phyloP scores from a whole-genome alignment of 92 coral and sea anemone genomes.

The Zoanthus gigantus region DNA sequence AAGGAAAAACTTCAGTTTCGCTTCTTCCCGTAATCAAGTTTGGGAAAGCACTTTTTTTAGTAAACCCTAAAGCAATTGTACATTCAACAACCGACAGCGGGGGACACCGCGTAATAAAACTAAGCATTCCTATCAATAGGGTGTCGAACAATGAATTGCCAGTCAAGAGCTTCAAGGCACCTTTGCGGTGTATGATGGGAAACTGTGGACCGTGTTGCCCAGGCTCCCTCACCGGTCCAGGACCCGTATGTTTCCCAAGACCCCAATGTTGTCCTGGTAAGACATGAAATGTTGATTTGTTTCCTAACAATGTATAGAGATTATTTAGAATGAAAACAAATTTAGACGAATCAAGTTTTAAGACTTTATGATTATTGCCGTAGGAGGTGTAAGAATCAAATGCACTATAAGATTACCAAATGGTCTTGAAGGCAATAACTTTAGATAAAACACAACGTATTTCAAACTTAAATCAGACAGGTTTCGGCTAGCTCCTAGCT shows the following conservation, averaged over 20 bases:
- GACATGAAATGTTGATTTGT: neutral
- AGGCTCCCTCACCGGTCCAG: slow-evolving; percentile 20
- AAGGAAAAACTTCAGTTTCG: neutral
- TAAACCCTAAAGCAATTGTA: slow-evolving; percentile 25
- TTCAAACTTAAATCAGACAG: too few species aligned
- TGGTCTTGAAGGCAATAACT: too few species aligned
- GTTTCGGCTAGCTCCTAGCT: too few species aligned
- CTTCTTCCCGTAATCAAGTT: slow-evolving; percentile 22
- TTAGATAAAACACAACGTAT: too few species aligned
- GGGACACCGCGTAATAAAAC: neutral
- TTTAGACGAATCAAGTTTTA: too few species aligned
- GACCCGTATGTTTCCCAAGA: neutral
- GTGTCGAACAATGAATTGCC: neutral
- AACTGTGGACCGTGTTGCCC: slow-evolving; percentile 29
- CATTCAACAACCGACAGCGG: neutral
- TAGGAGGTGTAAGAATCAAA: too few species aligned
- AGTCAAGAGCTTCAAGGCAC: neutral
- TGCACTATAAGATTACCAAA: too few species aligned
- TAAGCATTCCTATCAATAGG: slow-evolving; percentile 13
- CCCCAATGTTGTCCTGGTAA: slow-evolving; percentile 11
- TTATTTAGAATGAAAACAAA: too few species aligned
- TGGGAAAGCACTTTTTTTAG: slow-evolving; percentile 32
- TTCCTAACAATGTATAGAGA: neutral
- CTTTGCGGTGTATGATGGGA: slow-evolving; percentile 18
- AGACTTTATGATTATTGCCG: too few species aligned